phyloP scores from a whole-genome alignment of 2,113 vertebrate species.

The Etheostoma spectabile region DNA sequence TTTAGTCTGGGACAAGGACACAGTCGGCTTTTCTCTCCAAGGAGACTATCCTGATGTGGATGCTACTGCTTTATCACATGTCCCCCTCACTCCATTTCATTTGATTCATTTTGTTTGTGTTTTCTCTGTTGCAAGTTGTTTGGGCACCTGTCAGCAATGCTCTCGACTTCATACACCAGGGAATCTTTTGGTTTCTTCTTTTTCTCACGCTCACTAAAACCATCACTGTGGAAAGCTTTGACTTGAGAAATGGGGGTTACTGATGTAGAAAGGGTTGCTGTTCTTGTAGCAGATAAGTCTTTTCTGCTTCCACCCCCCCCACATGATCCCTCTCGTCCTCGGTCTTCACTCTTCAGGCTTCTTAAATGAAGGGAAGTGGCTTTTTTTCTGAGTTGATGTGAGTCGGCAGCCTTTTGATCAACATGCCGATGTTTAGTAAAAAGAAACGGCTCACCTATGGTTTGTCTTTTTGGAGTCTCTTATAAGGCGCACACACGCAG shows the following conservation, averaged over 20 bases:
- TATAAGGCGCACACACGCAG: conserved; percentile 30
- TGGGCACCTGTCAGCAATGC: conserved; percentile 36
- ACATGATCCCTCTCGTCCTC: neutral
- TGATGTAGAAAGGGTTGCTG: neutral
- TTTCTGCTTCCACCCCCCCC: neutral
- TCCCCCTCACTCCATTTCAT: neutral
- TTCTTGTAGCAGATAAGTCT: conserved; percentile 2
- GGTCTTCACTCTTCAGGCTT: conserved; percentile 11
- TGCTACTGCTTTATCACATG: conserved; percentile 24
- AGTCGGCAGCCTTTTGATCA: conserved; percentile 6
- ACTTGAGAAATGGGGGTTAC: neutral
- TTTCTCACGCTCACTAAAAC: neutral
- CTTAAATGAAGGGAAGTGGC: conserved; percentile 18
- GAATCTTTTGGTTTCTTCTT: conserved; percentile 1
- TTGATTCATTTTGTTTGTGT: neutral
- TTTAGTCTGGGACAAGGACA: conserved; percentile 12
- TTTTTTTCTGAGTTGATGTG: neutral
- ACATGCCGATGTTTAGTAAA: conserved; percentile 1
- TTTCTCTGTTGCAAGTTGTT: neutral
- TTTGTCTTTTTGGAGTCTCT: conserved; percentile 19
- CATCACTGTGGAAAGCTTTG: neutral
- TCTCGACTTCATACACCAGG: neutral
- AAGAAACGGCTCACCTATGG: neutral
- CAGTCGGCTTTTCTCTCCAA: conserved; percentile 13
- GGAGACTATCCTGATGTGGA: conserved; percentile 17